A percentile compares a stretch with the other conserved stretches of the same genome.
Conservation (phyloP, 1,140 invertebrate species). For the Drosophila jambulina region DNA sequence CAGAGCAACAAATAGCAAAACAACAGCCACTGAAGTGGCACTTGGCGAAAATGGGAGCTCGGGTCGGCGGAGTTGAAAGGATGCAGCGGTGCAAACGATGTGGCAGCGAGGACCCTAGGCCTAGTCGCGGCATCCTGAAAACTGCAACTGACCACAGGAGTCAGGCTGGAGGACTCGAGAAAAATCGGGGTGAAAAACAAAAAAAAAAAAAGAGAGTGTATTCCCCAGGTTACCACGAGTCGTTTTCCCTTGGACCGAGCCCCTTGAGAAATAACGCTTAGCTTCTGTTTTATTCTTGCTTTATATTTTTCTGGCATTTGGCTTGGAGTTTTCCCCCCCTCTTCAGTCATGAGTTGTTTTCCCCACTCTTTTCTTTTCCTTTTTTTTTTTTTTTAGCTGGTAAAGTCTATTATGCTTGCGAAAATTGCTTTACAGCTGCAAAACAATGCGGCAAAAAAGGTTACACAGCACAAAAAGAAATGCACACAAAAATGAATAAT, state of each 20-base stretch:
- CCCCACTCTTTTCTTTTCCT: not conserved
- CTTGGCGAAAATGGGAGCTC: conserved; percentile 60
- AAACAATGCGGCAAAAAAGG: conserved; percentile 78
- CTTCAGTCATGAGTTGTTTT: conserved; percentile 34
- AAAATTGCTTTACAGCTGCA: conserved; percentile 80
- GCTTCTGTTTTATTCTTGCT: conserved; percentile 45
- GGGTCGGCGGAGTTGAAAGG: conserved; percentile 34
- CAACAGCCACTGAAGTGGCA: conserved; percentile 51
- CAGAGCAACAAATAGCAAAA: conserved; percentile 48
- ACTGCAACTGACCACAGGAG: conserved; percentile 53
- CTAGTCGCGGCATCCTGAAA: conserved; percentile 17
- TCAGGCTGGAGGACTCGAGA: not conserved
- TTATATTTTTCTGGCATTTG: conserved; percentile 71
- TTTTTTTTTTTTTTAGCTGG: conserved; percentile 51
- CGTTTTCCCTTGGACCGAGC: conserved; percentile 16
- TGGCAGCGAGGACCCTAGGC: conserved; percentile 22
- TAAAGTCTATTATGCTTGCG: conserved; percentile 79
- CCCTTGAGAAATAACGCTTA: conserved; percentile 79
- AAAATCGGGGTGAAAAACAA: not conserved
- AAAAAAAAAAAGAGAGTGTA: conserved; percentile 16
- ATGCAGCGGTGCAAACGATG: conserved; percentile 48
- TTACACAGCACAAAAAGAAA: conserved; percentile 80
- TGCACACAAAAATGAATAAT: conserved; percentile 78
- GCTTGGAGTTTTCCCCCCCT: conserved; percentile 34
- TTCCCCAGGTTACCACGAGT: conserved; percentile 41